Evolutionary conservation across 2,888 invertebrate species (phyloP), one percentile per base, ranked within the genome.

Genomic region (Rotaria socialis): DNA sequence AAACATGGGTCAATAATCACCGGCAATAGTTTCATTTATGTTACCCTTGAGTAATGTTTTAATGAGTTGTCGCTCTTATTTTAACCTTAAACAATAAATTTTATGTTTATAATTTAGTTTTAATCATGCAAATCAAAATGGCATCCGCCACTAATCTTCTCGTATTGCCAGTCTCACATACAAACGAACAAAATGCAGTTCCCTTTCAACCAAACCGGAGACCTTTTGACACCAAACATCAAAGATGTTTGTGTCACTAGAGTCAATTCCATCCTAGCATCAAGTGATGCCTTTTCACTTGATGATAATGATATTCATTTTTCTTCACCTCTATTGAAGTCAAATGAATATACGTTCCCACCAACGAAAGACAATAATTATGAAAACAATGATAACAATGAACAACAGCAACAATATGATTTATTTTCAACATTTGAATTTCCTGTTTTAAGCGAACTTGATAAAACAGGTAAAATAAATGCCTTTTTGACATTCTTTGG

Each of bases 361-460:
- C 27, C 27, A 67, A 16, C 35, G 3, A 35, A 27, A n/a, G 35
- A 67, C 16, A 67, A 35, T 35, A 7, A 14, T 3, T 14, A 16
- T 67, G 67, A 67, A 67, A 67, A 67, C 19, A 67, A 11, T 67
- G 67, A 67, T 67, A 35, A 67, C 35, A 67, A 67, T 67, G 52
- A 52, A 52, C 67, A 67, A 67, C 14, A 60, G 0, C n/a, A 60
- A 4, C n/a, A 67, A 16, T 35, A 67, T 35, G 67, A 67, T 35
- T 16, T 67, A 27, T 27, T 67, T 27, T 67, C 67, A 27, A 35
- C 67, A 35, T 67, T 67, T 67, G 35, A 67, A 14, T 35, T 67
- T 16, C 67, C 67, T 67, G 67, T 67, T 67, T 67, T 67, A 67
- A 67, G 14, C 6, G 67, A 67, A 35, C 35, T 67, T 67, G 67